Evolutionary conservation across 2,797 vertebrate species (phyloP).

Genomic region (Lophius americanus): DNA sequence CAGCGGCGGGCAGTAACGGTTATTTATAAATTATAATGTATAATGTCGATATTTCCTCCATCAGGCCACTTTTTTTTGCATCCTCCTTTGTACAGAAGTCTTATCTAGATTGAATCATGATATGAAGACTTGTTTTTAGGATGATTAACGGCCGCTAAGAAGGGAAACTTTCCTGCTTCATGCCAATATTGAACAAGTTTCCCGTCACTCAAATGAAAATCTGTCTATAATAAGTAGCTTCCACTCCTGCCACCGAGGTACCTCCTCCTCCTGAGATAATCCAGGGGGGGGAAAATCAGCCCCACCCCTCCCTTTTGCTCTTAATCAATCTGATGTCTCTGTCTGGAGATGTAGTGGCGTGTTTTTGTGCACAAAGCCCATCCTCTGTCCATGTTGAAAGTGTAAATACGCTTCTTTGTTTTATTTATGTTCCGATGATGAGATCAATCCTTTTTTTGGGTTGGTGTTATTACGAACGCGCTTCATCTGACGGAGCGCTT

Average conservation of each 20-base stretch:
- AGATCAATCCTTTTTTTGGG: conserved; percentile 96
- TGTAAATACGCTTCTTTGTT: conserved; percentile 96
- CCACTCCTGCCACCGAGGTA: conserved; percentile 1
- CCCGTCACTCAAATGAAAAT: conserved; percentile 39
- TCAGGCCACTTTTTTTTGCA: neutral
- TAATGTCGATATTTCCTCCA: no score
- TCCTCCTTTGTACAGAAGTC: neutral
- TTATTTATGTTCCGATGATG: conserved; percentile 91
- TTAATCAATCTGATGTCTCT: conserved; percentile 8
- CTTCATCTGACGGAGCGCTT: conserved; percentile 86
- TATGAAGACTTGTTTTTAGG: conserved; percentile 7
- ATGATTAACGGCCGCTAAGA: neutral
- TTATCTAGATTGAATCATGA: neutral
- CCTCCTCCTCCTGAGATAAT: conserved; percentile 1
- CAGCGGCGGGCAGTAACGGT: neutral
- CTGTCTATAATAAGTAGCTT: conserved; percentile 19
- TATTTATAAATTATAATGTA: no score
- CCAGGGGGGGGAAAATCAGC: conserved; percentile 3
- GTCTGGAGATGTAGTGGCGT: conserved; percentile 33
- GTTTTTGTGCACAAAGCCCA: conserved; percentile 56
- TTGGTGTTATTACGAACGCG: conserved; percentile 92
- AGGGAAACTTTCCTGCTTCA: conserved; percentile 4
- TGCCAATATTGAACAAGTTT: neutral
- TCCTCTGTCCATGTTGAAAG: conserved; percentile 59
- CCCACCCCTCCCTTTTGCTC: neutral